Evolutionary conservation across 2,888 invertebrate genomes (phyloP), one percentile per base, ranked within the genome.

Genomic region (Drosophila macrospina): DNA sequence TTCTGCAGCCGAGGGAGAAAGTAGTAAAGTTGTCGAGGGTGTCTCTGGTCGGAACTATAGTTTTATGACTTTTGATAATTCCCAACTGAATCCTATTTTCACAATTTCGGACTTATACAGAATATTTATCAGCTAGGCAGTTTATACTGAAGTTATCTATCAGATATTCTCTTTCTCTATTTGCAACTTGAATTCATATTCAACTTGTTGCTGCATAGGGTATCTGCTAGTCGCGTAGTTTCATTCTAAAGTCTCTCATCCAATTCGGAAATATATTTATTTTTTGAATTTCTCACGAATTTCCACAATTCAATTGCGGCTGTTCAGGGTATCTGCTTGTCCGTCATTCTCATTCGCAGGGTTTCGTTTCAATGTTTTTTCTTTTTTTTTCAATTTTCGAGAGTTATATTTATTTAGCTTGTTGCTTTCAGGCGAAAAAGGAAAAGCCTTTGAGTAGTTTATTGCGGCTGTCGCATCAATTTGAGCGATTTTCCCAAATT

Each of bases 401-500:
- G 67, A 63, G 78, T 37, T 67, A 77, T 84, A 80, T 80, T 80
- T 81, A 81, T 85, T 85, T 78, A 78, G 85, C 81, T 64, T 66
- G 77, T 83, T 62, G 64, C 74, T 74, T 32, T 63, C 36, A 32
- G 71, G 37, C 47, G 24, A 44, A 55, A 55, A 55, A 24, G 44
- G 44, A 56, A 64, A 65, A 71, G 57, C 63, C 72, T 79, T 75
- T 59, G 76, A 72, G 65, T 72, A 71, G 65, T 79, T 78, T 61
- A 74, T 75, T 61, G 66, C 32, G 71, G 41, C 54, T 69, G 63
- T 60, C 56, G 70, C 64, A 57, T 74, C 69, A 69, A 65, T 61
- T 70, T 54, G 56, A 74, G 60, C 74, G 61, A 61, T 74, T 74
- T 65, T 65, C 41, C 54, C 60, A 74, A 70, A 74, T 76, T 76